Evolutionary conservation across 2,113 vertebrate species (phyloP).

Genomic region (Strix uralensis): DNA sequence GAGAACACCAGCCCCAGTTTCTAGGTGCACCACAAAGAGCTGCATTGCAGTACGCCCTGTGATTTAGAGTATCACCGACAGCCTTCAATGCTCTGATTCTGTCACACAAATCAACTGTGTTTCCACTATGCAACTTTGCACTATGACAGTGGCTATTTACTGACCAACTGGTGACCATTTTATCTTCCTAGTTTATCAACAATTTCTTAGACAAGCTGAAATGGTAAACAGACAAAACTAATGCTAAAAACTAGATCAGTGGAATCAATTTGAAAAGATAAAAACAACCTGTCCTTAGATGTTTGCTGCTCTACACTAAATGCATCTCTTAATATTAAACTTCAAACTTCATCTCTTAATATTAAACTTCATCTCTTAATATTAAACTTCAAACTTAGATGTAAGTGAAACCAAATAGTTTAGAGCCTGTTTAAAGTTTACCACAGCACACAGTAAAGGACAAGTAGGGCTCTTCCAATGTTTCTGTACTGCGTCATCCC

Average conservation of each 20-base stretch:
- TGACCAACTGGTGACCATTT: background rate
- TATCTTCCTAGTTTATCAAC: background rate
- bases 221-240: background rate
- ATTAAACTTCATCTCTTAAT: background rate
- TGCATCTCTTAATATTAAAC: background rate
- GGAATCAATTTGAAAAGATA: background rate
- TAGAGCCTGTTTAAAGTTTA: background rate
- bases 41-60: background rate
- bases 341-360: background rate
- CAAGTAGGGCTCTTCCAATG: background rate
- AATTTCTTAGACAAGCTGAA: background rate
- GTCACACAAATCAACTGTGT: background rate
- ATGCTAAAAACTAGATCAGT: background rate
- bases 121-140: background rate
- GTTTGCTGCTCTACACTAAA: background rate
- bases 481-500: background rate
- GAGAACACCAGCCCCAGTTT: background rate
- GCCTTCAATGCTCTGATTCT: background rate
- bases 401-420: background rate
- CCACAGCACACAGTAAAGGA: background rate
- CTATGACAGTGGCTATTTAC: background rate
- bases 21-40: background rate
- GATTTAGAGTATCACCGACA: background rate
- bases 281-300: background rate
- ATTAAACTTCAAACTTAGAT: background rate